Conservation (phyloP, 2,797 vertebrate species). For the Threskiornis aethiopicus region DNA sequence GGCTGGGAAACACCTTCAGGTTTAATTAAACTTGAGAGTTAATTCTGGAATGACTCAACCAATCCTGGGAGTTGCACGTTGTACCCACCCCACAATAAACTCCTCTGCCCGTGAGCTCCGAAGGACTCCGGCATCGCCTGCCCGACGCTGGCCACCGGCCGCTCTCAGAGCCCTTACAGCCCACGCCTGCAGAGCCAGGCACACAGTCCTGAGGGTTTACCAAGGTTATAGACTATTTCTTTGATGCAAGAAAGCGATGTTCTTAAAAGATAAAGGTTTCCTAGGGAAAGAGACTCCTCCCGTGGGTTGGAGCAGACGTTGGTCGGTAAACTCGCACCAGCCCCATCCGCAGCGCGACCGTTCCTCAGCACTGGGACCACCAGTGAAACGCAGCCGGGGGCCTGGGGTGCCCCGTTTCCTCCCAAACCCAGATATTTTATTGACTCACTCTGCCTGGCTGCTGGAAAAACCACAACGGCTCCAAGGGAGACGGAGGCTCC, state of each 20-base stretch:
- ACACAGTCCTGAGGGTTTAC: fast-evolving
- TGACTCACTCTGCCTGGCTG: too few species aligned
- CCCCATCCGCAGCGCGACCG: fast-evolving
- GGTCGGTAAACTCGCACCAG: neutral
- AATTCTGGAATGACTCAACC: neutral
- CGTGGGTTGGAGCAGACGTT: fast-evolving
- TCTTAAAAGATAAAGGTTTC: neutral
- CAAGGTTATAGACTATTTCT: fast-evolving
- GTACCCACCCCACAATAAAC: neutral
- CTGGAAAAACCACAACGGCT: fast-evolving
- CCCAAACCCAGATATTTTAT: neutral
- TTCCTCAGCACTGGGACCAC: too few species aligned
- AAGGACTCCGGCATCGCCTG: neutral
- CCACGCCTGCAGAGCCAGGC: neutral
- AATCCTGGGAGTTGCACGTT: neutral
- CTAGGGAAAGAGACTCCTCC: neutral
- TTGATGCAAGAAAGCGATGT: fast-evolving
- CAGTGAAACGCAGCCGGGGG: fast-evolving
- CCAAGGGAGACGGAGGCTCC: neutral
- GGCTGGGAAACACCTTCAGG: neutral
- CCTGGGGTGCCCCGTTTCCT: neutral
- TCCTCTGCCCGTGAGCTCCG: neutral
- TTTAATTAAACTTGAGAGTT: neutral
- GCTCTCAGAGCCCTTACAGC: neutral
- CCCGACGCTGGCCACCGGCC: fast-evolving